Conservation (phyloP, 2,113 vertebrate species). For the Seriola dumerili region DNA sequence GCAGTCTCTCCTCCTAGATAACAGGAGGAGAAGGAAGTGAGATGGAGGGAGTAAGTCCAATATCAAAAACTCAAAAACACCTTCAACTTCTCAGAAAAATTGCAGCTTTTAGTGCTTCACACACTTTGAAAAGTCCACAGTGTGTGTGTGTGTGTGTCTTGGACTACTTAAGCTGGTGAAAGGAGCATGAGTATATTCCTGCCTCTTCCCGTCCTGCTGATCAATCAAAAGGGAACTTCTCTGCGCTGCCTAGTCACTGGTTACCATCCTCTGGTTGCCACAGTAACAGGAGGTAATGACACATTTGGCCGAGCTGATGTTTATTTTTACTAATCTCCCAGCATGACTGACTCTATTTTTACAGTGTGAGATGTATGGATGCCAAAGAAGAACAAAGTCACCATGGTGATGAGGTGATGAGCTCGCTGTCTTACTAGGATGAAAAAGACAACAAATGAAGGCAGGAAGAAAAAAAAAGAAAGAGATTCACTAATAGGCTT, state of each 20-base stretch:
- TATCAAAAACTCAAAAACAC: slow-evolving; percentile 9
- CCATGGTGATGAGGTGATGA: slow-evolving; percentile 67
- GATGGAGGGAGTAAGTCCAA: not conserved
- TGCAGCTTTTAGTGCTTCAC: slow-evolving; percentile 16
- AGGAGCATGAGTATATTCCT: slow-evolving; percentile 9
- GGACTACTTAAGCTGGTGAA: not conserved
- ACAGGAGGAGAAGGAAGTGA: slow-evolving; percentile 20
- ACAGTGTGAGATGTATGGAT: slow-evolving; percentile 42
- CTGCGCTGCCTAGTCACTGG: slow-evolving; percentile 40
- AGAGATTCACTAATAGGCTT: not conserved
- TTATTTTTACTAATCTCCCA: slow-evolving; percentile 72
- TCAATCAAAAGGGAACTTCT: slow-evolving; percentile 51
- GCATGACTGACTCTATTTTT: slow-evolving; percentile 66
- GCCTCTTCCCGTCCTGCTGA: slow-evolving; percentile 26
- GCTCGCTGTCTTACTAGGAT: not conserved
- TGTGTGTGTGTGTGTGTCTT: slow-evolving; percentile 1
- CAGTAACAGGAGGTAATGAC: slow-evolving; percentile 69
- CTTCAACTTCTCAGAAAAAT: slow-evolving; percentile 9
- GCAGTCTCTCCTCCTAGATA: not conserved
- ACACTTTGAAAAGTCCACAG: not conserved
- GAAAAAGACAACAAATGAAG: not conserved
- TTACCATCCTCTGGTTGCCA: slow-evolving; percentile 60
- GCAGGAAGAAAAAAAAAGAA: not conserved
- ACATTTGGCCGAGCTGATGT: slow-evolving; percentile 65
- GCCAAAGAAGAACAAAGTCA: slow-evolving; percentile 60